A percentile compares a stretch with the other conserved stretches of the same genome.
phyloP scores from a whole-genome alignment of 1,140 invertebrate genomes.

The Muscidifurax raptorellus region DNA sequence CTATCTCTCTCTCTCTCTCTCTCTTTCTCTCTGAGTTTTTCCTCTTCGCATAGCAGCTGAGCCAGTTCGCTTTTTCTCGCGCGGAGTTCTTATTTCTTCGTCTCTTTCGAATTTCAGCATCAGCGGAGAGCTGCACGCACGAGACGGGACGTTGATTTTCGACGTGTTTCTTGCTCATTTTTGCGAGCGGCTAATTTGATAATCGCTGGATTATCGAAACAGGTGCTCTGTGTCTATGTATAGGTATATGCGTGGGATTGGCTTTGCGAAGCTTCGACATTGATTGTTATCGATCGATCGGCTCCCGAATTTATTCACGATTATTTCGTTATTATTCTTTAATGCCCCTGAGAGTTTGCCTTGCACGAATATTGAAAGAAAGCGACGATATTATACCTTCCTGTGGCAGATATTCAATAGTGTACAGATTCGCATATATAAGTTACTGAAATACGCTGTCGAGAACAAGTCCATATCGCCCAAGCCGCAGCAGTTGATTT shows the following conservation, averaged over 20 bases:
- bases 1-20: background rate
- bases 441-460: too few relatives aligned
- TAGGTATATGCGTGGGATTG: background rate
- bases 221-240: background rate
- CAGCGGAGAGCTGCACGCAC: background rate
- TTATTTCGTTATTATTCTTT: too few relatives aligned
- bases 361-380: too few relatives aligned
- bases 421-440: too few relatives aligned
- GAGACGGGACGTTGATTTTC: slow-evolving; percentile 28
- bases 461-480: background rate
- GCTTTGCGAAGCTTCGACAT: slow-evolving; percentile 54
- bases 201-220: slow-evolving; percentile 68
- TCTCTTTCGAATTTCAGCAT: slow-evolving; percentile 43
- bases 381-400: too few relatives aligned
- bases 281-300: slow-evolving; percentile 54
- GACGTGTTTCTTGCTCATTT: background rate
- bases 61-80: background rate
- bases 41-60: background rate
- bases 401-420: too few relatives aligned
- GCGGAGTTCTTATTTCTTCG: slow-evolving; percentile 48
- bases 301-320: too few relatives aligned
- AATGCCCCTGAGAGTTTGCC: too few relatives aligned
- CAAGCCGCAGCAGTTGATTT: background rate
- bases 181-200: slow-evolving; percentile 61
- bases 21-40: background rate